These are phyloP conservation scores for Deilephila porcellus DNA, from an alignment of 2,888 invertebrate species.

Conservation along the genomic window DNA sequence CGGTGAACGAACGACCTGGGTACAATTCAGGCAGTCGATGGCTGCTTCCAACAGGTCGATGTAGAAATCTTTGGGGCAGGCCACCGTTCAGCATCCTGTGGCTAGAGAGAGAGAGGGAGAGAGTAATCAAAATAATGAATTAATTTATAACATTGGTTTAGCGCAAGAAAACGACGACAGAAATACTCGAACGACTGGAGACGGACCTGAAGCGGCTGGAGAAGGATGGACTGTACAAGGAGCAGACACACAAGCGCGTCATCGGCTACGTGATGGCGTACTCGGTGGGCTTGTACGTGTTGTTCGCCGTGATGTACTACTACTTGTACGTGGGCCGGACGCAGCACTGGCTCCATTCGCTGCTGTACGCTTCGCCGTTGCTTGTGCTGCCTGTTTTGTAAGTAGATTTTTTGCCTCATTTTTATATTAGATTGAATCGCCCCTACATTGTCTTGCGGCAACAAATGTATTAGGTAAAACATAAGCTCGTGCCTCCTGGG, in stretches of 20 bases:
- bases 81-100: too few relatives aligned
- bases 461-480: too few relatives aligned
- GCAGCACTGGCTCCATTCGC: conserved; percentile 87
- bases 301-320: conserved; percentile 89
- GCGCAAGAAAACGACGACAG: conserved; percentile 80
- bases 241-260: conserved; percentile 91
- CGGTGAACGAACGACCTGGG: too few relatives aligned
- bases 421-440: too few relatives aligned
- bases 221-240: conserved; percentile 91
- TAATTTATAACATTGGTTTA: conserved; percentile 45
- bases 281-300: conserved; percentile 88
- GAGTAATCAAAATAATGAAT: neutral
- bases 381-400: conserved; percentile 93
- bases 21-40: too few relatives aligned
- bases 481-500: too few relatives aligned
- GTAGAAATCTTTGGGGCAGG: too few relatives aligned
- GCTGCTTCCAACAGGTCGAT: too few relatives aligned
- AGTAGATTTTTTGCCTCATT: conserved; percentile 72
- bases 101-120: too few relatives aligned
- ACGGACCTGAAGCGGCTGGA: conserved; percentile 92
- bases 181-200: conserved; percentile 89
- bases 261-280: conserved; percentile 90
- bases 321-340: conserved; percentile 93
- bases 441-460: too few relatives aligned
- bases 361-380: conserved; percentile 91